Percentiles rank a stretch among this genome's conserved stretches.
These are phyloP conservation scores for Bimastos eiseni DNA, from an alignment of 2,888 invertebrate species.

Conservation along the genomic window DNA sequence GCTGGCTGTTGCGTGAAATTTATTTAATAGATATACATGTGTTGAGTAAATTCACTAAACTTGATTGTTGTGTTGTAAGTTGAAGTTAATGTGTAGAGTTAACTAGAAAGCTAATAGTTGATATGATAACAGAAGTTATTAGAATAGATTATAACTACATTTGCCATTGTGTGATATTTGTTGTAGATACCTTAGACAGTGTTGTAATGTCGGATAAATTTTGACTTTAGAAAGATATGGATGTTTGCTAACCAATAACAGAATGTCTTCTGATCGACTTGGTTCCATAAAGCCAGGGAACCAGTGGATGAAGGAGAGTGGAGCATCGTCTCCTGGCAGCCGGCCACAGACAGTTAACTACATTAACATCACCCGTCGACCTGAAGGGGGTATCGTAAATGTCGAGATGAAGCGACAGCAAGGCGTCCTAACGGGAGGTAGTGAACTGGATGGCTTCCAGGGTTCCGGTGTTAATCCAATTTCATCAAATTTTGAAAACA, in stretches of 20 bases:
- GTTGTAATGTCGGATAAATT: neutral
- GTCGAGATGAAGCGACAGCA: constrained; percentile 35
- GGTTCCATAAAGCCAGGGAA: constrained; percentile 21
- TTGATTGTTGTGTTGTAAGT: too few relatives aligned
- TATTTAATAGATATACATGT: too few relatives aligned
- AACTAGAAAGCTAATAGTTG: neutral
- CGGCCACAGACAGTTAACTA: constrained; percentile 35
- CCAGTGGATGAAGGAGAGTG: constrained; percentile 7
- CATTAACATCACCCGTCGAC: constrained; percentile 37
- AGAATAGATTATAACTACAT: neutral
- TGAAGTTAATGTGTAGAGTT: too few relatives aligned
- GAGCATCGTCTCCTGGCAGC: neutral
- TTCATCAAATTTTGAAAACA: constrained; percentile 16
- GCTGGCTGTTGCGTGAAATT: too few relatives aligned
- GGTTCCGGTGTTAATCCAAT: neutral
- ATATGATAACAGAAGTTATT: neutral
- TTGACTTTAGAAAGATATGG: neutral
- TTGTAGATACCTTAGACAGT: constrained; percentile 13
- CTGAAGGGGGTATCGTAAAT: constrained; percentile 37
- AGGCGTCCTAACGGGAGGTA: constrained; percentile 8
- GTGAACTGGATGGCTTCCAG: neutral
- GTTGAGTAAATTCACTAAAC: too few relatives aligned
- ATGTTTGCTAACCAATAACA: neutral
- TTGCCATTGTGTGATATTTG: neutral
- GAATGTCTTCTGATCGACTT: constrained; percentile 7